Base-by-base conservation (phyloP, 1,140 invertebrate genomes). In the Anthonomus grandis region DNA sequence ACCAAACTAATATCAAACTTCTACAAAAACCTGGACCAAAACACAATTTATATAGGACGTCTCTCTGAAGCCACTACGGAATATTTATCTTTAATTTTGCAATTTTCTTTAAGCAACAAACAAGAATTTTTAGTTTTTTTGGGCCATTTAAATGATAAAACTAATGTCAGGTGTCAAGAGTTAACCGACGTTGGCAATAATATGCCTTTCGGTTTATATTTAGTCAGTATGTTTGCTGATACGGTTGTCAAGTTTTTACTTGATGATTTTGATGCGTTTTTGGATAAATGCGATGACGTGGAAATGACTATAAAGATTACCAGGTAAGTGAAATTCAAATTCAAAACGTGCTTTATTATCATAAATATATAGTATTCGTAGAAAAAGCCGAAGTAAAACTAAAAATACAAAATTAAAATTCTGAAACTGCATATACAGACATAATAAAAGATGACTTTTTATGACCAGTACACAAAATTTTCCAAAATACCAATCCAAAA, bases 201-300 rank as follows among this genome's bases (percentile, higher is more conserved):
- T 15, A 42, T 49, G 0, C 10, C 17, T 8, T 60, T 65, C 37
- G 62, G 64, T 2, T 12, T 45, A 9, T 65, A 62, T 56, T 44
- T 67, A 2, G 13, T 64, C 9, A 48, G 24, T 15, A 57, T 42
- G 27, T 65, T 64, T 34, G 44, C 25, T 6, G 57, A 63, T 25
- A 22, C 36, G 8, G 23, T 65, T 19, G 49, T 64, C 0, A 50
- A 49, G 18, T 13, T 27, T 24, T 15, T 66, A 10, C 5, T 58
- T 18, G 25, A 55, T 18, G 38, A 60, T 36, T 65, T 67, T 47
- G 52, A 64, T 10, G 15, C 17, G 18, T 64, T 67, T 54, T 38
- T 64, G 18, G 21, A 44, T 10, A 10, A 15, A 17, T 38, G 12
- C 15, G 31, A 27, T 6, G 22, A 39, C 17, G 24, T 41, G 9